Evolutionary conservation across 2,113 vertebrate species (phyloP).

Genomic region (Orthonyx spaldingii): DNA sequence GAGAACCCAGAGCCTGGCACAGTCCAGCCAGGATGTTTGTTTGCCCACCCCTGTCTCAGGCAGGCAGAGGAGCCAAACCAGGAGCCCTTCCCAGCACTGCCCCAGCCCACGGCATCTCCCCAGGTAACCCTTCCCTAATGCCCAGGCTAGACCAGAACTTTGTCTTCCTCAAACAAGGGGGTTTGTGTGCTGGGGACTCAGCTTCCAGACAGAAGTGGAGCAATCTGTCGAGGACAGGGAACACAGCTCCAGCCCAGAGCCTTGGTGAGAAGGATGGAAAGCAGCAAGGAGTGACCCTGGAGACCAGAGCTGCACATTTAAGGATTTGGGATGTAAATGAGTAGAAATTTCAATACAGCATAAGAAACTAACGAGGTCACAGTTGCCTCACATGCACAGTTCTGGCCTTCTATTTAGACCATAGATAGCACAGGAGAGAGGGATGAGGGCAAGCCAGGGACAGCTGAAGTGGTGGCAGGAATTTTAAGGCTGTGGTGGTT

Average conservation of each 20-base stretch:
- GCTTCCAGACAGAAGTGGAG: not conserved
- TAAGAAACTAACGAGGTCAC: slow-evolving; percentile 54
- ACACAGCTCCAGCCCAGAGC: not conserved
- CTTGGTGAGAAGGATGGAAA: not conserved
- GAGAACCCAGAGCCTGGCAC: not conserved
- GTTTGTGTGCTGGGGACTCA: not conserved
- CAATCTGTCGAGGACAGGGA: rapidly evolving
- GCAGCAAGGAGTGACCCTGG: not conserved
- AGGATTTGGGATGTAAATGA: slow-evolving; percentile 40
- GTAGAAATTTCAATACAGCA: not conserved
- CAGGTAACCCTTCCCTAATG: not conserved
- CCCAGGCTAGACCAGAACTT: not conserved
- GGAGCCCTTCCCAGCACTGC: not conserved
- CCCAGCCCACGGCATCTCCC: not conserved
- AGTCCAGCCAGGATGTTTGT: not conserved
- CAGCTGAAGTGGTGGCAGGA: not conserved
- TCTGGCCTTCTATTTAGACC: slow-evolving; percentile 47
- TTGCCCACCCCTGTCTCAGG: rapidly evolving
- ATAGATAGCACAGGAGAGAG: slow-evolving; percentile 8
- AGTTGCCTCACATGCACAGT: not conserved
- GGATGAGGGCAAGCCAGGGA: not conserved
- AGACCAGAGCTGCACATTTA: not conserved
- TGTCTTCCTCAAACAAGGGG: not conserved
- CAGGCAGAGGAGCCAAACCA: not conserved
- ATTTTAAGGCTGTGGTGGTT: not conserved